A percentile compares a stretch with the other conserved stretches of the same genome.
phyloP scores from a whole-genome alignment of 2,888 invertebrate genomes.

The Andricus curvator region DNA sequence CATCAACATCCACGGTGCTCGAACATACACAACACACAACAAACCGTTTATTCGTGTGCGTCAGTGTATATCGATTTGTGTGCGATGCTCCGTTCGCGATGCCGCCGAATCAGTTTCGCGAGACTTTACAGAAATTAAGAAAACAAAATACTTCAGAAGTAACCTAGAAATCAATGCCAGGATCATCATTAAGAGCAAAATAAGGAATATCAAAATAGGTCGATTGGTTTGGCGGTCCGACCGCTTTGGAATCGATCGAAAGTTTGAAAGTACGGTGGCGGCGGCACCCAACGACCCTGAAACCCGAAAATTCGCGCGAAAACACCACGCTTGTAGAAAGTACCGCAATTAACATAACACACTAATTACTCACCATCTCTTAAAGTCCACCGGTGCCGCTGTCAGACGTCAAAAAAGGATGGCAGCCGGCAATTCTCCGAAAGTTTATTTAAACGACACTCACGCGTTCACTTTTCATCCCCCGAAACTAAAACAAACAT shows the following conservation, averaged over 20 bases:
- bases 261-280: conserved; percentile 61
- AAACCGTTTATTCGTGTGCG: conserved; percentile 46
- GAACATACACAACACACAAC: conserved; percentile 2
- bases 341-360: conserved; percentile 34
- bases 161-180: not conserved
- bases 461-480: conserved; percentile 68
- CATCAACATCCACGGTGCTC: conserved; percentile 41
- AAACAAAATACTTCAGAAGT: not conserved
- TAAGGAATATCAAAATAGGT: conserved; percentile 5
- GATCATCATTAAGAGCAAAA: not conserved
- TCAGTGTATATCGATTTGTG: conserved; percentile 66
- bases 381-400: conserved; percentile 49
- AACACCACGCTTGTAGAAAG: conserved; percentile 51
- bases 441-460: conserved; percentile 63
- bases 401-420: conserved; percentile 52
- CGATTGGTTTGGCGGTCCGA: conserved; percentile 29
- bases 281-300: conserved; percentile 59
- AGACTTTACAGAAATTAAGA: conserved; percentile 8
- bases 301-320: conserved; percentile 69
- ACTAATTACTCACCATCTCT: conserved; percentile 67
- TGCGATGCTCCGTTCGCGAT: conserved; percentile 52
- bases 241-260: conserved; percentile 53
- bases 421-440: conserved; percentile 48
- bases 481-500: conserved; percentile 75
- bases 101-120: conserved; percentile 10